These are phyloP conservation scores for Notamacropus eugenii DNA, from an alignment of 2,797 vertebrate genomes.

Conservation along the genomic window DNA sequence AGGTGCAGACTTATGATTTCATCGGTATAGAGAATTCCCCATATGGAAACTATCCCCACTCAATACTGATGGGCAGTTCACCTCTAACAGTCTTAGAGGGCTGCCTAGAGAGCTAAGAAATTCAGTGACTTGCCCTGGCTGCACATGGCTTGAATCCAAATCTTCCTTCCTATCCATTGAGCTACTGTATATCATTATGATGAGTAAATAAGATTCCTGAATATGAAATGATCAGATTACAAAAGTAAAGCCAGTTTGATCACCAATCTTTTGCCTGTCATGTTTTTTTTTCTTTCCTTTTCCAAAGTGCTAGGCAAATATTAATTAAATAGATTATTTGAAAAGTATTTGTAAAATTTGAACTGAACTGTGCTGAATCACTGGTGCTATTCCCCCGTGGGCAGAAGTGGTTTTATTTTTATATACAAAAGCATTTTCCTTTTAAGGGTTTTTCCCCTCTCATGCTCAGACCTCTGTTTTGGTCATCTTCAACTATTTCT, in stretches of 20 bases:
- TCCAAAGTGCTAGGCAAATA: slow-evolving; percentile 67
- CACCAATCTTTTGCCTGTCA: slow-evolving; percentile 33
- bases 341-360: slow-evolving; percentile 71
- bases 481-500: slow-evolving; percentile 65
- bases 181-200: background rate
- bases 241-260: slow-evolving; percentile 10
- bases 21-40: background rate
- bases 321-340: slow-evolving; percentile 77
- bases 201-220: background rate
- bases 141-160: background rate
- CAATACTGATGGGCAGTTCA: background rate
- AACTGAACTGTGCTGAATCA: slow-evolving; percentile 53
- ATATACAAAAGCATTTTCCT: slow-evolving; percentile 50
- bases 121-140: background rate
- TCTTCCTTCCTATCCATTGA: background rate
- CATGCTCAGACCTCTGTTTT: slow-evolving; percentile 54
- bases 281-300: slow-evolving; percentile 1
- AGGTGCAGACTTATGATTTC: background rate
- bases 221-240: slow-evolving; percentile 25
- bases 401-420: slow-evolving; percentile 40
- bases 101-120: background rate
- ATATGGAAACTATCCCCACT: background rate
- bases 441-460: slow-evolving; percentile 27
- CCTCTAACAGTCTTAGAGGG: background rate
- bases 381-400: slow-evolving; percentile 31